A percentile compares a stretch with the other conserved stretches of the same genome.
Conservation (phyloP, 2,888 invertebrate species). For the Lysandra bellargus region DNA sequence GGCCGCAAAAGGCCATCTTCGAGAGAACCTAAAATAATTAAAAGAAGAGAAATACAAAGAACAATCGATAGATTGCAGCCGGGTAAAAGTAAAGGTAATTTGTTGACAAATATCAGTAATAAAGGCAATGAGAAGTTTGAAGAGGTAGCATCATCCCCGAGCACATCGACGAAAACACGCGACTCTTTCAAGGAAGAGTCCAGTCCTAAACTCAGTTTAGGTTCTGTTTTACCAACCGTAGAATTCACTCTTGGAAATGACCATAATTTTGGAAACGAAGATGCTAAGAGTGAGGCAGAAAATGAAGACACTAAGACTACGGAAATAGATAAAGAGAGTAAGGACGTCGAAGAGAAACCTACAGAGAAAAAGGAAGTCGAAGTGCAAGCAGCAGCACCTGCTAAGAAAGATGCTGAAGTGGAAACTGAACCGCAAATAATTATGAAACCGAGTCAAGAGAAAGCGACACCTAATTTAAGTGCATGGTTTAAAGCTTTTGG, state of each 20-base stretch:
- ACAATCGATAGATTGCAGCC: constrained; percentile 92
- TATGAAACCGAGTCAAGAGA: constrained; percentile 78
- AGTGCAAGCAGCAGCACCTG: constrained; percentile 47
- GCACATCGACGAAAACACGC: constrained; percentile 78
- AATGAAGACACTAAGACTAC: constrained; percentile 48
- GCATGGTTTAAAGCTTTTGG: constrained; percentile 97
- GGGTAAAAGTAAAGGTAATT: constrained; percentile 92
- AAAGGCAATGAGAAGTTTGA: constrained; percentile 78
- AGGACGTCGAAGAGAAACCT: constrained; percentile 43
- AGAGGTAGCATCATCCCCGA: constrained; percentile 75
- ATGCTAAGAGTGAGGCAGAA: constrained; percentile 44
- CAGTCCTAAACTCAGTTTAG: constrained; percentile 90
- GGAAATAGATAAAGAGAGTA: constrained; percentile 40
- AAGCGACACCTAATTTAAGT: constrained; percentile 91
- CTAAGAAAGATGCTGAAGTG: constrained; percentile 67
- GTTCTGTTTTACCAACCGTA: constrained; percentile 89
- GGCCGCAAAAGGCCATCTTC: constrained; percentile 73
- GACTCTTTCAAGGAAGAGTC: constrained; percentile 83
- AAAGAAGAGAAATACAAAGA: constrained; percentile 87
- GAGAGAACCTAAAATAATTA: constrained; percentile 64
- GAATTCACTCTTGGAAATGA: constrained; percentile 84
- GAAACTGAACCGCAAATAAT: constrained; percentile 63
- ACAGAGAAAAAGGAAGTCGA: constrained; percentile 44
- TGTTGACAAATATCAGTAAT: constrained; percentile 85
- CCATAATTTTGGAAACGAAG: constrained; percentile 79